These are phyloP conservation scores for Rhineura floridana DNA, from an alignment of 2,113 vertebrate genomes.

Conservation along the genomic window DNA sequence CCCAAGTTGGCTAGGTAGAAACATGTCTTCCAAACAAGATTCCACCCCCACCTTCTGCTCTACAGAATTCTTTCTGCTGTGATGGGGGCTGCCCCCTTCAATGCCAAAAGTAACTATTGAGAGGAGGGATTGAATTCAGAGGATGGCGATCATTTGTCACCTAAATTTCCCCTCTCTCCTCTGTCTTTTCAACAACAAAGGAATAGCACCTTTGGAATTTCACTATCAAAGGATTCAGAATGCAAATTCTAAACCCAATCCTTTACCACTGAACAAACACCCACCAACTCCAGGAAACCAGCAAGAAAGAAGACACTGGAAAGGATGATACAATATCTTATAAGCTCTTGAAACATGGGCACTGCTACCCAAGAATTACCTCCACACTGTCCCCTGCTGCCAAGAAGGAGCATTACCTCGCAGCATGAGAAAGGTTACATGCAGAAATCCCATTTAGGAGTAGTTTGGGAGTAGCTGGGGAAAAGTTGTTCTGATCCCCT, in stretches of 20 bases:
- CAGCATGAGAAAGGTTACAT: background rate
- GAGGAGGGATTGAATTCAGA: background rate
- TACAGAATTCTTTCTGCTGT: background rate
- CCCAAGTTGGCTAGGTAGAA: too few relatives aligned
- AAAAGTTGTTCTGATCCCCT: background rate
- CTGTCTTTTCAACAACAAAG: background rate
- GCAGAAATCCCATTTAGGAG: background rate
- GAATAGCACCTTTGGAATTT: background rate
- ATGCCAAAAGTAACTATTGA: background rate
- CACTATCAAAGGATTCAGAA: background rate
- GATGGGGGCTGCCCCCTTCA: background rate
- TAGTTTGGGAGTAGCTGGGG: background rate
- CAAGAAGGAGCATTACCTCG: background rate
- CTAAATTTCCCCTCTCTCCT: background rate
- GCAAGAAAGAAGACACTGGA: background rate
- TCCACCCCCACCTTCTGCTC: background rate
- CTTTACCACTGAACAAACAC: background rate
- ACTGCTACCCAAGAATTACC: background rate
- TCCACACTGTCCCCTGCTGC: background rate
- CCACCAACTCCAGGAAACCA: background rate
- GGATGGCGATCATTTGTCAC: background rate
- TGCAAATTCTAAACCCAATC: background rate
- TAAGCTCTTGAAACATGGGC: background rate
- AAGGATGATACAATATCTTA: background rate
- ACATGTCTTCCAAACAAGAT: too few relatives aligned